Percentiles rank a stretch among this genome's conserved stretches.
Evolutionary conservation across 53 echinoderm and acorn worm genomes (phyloP).

Genomic region (Actinopyga echinites): DNA sequence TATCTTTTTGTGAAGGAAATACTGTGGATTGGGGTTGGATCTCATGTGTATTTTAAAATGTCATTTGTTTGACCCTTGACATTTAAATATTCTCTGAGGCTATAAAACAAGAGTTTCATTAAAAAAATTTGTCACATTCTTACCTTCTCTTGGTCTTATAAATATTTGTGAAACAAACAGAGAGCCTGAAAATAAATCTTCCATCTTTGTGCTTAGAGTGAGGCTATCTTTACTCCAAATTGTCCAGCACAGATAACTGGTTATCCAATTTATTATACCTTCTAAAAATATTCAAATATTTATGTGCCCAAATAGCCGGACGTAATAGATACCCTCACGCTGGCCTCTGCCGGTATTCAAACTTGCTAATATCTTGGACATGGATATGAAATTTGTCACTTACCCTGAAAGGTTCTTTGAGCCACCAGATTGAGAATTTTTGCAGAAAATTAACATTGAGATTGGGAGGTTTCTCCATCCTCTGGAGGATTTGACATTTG

Average conservation of each 20-base stretch:
- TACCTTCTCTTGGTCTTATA: too few relatives aligned
- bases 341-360: conserved; percentile 32
- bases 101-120: too few relatives aligned
- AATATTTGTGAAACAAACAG: too few relatives aligned
- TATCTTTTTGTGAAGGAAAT: too few relatives aligned
- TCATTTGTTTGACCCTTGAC: too few relatives aligned
- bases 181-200: too few relatives aligned
- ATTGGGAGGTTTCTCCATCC: conserved; percentile 2
- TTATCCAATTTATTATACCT: conserved; percentile 21
- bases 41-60: too few relatives aligned
- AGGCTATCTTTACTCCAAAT: not conserved
- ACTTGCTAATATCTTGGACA: conserved; percentile 43
- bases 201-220: too few relatives aligned
- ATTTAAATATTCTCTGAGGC: too few relatives aligned
- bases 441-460: conserved; percentile 29
- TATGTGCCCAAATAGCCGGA: conserved; percentile 35
- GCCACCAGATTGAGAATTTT: conserved; percentile 15
- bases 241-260: conserved; percentile 13
- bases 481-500: conserved; percentile 39
- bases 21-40: too few relatives aligned
- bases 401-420: not conserved
- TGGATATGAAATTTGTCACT: conserved; percentile 41
- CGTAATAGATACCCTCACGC: conserved; percentile 14
- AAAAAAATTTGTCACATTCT: too few relatives aligned
- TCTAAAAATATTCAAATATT: conserved; percentile 37